Evolutionary conservation across 2,888 invertebrate species (phyloP).

Genomic region (Gastrophysa polygoni): DNA sequence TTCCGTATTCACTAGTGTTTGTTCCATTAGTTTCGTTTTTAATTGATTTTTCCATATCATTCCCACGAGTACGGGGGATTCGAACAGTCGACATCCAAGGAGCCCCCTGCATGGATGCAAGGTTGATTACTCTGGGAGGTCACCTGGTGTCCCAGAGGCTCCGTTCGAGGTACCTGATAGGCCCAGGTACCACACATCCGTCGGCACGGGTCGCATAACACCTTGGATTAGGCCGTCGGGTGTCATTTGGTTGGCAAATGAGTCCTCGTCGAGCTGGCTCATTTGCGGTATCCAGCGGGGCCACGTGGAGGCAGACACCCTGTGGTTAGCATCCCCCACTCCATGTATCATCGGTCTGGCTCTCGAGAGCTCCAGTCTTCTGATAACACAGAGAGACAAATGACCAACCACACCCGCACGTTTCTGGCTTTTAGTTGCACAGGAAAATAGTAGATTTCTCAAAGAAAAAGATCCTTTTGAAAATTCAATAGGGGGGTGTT

Average conservation of each 20-base stretch:
- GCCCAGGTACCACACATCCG: conserved; percentile 13
- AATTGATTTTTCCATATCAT: not conserved
- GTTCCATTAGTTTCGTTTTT: not conserved
- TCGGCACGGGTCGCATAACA: conserved; percentile 21
- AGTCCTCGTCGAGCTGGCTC: not conserved
- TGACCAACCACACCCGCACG: not conserved
- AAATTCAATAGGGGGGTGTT: too few relatives aligned
- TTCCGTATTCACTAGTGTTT: not conserved
- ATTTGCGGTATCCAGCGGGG: not conserved
- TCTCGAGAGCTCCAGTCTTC: not conserved
- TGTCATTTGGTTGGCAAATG: not conserved
- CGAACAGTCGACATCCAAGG: conserved; percentile 9
- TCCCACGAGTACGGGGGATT: conserved; percentile 19
- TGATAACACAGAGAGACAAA: not conserved
- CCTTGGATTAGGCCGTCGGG: conserved; percentile 11
- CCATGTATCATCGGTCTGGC: not conserved
- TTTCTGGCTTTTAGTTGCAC: not conserved
- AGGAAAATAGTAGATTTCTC: too few relatives aligned
- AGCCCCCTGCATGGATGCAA: conserved; percentile 18
- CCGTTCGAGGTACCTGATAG: conserved; percentile 11
- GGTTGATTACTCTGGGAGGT: conserved; percentile 17
- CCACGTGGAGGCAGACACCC: not conserved
- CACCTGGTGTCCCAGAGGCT: conserved; percentile 21
- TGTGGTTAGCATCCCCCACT: not conserved
- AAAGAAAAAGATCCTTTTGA: too few relatives aligned